phyloP scores from a whole-genome alignment of 1,140 invertebrate genomes.

The Gonatopus flavifemur region DNA sequence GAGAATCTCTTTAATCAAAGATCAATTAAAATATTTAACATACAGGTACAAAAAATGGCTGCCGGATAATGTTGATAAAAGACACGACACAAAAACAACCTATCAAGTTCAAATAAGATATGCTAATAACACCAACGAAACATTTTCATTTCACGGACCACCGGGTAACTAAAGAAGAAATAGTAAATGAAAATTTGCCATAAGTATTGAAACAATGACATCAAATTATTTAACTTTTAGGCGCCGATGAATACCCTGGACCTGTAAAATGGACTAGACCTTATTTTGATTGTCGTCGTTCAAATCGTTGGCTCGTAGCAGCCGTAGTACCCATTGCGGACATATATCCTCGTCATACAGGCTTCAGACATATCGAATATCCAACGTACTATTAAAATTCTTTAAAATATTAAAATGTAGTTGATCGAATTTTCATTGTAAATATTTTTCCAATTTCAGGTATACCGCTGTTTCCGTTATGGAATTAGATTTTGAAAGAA shows the following conservation, averaged over 20 bases:
- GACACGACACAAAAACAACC: slow-evolving; percentile 94
- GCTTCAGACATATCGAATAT: slow-evolving; percentile 93
- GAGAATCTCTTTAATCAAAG: not conserved
- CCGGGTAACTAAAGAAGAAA: slow-evolving; percentile 59
- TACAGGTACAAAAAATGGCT: slow-evolving; percentile 78
- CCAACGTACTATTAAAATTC: slow-evolving; percentile 74
- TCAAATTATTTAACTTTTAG: slow-evolving; percentile 35
- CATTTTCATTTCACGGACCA: slow-evolving; percentile 92
- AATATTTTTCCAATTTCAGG: slow-evolving; percentile 56
- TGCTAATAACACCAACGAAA: slow-evolving; percentile 94
- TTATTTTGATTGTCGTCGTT: slow-evolving; percentile 94
- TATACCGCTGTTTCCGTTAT: slow-evolving; percentile 91
- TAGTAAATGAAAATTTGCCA: not conserved
- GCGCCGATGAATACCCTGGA: slow-evolving; percentile 83
- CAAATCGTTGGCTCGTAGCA: slow-evolving; percentile 94
- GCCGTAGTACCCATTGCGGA: slow-evolving; percentile 94
- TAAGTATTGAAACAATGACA: not conserved
- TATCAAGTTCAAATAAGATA: slow-evolving; percentile 89
- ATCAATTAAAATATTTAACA: no score
- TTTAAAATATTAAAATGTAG: not conserved
- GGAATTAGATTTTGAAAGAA: slow-evolving; percentile 96
- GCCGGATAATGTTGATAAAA: slow-evolving; percentile 77
- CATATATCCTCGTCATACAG: slow-evolving; percentile 92
- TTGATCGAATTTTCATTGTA: not conserved
- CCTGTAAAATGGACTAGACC: slow-evolving; percentile 93